Percentiles rank a stretch among this genome's conserved stretches.
Conservation (phyloP, 2,797 vertebrate species). For the Smutsia gigantea region DNA sequence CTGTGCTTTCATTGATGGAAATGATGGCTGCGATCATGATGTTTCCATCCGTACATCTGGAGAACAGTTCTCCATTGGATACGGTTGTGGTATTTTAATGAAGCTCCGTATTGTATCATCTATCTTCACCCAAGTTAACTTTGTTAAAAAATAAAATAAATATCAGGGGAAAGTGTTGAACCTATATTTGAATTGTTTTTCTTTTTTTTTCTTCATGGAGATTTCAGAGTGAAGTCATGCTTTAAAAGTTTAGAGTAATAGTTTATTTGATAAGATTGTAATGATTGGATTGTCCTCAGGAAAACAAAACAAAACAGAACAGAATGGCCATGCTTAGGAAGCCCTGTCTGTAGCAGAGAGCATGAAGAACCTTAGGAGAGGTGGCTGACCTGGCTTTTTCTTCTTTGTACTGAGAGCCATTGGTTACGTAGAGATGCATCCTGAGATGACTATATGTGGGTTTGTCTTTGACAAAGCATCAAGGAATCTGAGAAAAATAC, state of each 20-base stretch:
- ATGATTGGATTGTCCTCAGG: slow-evolving; percentile 54
- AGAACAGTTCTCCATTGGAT: slow-evolving; percentile 11
- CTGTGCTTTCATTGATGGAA: slow-evolving; percentile 16
- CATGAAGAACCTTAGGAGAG: neutral
- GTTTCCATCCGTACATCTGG: slow-evolving; percentile 24
- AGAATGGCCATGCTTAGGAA: neutral
- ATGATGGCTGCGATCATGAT: slow-evolving; percentile 27
- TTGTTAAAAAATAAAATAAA: slow-evolving; percentile 46
- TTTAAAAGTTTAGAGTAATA: slow-evolving; percentile 53
- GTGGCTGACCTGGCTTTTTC: neutral
- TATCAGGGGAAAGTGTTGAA: neutral
- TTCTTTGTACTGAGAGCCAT: neutral
- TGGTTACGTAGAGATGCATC: neutral
- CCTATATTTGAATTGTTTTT: slow-evolving; percentile 31
- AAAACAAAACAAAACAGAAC: slow-evolving; percentile 37
- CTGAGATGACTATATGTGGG: neutral
- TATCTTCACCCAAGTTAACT: slow-evolving; percentile 29
- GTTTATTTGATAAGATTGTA: slow-evolving; percentile 47
- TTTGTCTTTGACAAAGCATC: slow-evolving; percentile 44
- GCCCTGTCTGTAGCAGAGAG: neutral
- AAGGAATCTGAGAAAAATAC: neutral
- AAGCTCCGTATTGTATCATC: neutral
- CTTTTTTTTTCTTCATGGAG: neutral
- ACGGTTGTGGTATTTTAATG: slow-evolving; percentile 20
- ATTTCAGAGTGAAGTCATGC: slow-evolving; percentile 52